Conservation (phyloP, 2,888 invertebrate species). For the Brenthis daphne region DNA sequence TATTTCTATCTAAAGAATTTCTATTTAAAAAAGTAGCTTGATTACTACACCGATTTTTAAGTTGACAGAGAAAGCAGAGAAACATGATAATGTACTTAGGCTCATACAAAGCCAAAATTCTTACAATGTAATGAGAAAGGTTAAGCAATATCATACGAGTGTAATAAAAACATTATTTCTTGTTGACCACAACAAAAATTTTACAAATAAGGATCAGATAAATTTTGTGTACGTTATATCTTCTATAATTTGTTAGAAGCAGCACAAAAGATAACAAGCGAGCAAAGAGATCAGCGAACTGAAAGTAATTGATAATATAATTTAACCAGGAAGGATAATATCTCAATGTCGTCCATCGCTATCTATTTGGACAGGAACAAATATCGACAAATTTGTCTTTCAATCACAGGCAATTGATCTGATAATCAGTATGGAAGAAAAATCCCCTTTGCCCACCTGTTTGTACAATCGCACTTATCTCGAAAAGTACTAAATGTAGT, state of each 20-base stretch:
- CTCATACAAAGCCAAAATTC: no score
- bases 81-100: no score
- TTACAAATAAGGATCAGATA: constrained; percentile 11
- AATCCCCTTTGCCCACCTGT: not conserved
- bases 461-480: not conserved
- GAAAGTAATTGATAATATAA: constrained; percentile 72
- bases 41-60: no score
- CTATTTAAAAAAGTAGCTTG: no score
- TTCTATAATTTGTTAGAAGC: constrained; percentile 41
- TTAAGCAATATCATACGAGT: no score
- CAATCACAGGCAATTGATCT: constrained; percentile 55
- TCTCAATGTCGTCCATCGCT: constrained; percentile 65
- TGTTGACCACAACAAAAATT: not conserved
- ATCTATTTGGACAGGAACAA: constrained; percentile 68
- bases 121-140: no score
- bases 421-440: constrained; percentile 35
- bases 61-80: no score
- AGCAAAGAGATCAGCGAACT: constrained; percentile 53
- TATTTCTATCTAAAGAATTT: no score
- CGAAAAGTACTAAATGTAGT: no score
- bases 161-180: not conserved
- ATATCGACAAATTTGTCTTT: constrained; percentile 65
- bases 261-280: constrained; percentile 60
- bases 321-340: constrained; percentile 73
- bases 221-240: constrained; percentile 18